phyloP scores from a whole-genome alignment of 2,888 invertebrate species.

The Dioctria rufipes region DNA sequence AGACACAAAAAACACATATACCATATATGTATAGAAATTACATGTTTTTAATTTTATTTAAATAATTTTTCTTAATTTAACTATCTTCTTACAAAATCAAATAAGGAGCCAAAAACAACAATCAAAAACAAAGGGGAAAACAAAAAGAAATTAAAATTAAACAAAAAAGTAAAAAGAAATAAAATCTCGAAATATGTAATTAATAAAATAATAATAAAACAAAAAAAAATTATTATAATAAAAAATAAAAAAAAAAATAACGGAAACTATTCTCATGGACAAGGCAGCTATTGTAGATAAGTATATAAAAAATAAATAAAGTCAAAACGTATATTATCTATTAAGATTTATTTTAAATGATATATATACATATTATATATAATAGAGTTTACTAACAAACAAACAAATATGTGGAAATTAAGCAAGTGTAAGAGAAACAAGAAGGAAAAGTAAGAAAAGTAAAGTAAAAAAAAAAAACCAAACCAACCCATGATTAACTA shows the following conservation, averaged over 20 bases:
- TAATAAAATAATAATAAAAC: slow-evolving; percentile 63
- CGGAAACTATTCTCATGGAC: slow-evolving; percentile 69
- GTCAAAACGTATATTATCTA: slow-evolving; percentile 21
- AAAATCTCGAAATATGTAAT: slow-evolving; percentile 55
- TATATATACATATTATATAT: slow-evolving; percentile 49
- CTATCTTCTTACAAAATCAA: neutral
- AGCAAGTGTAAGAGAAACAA: slow-evolving; percentile 26
- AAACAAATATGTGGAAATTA: slow-evolving; percentile 2
- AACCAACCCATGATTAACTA: no score
- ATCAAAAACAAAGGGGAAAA: slow-evolving; percentile 57
- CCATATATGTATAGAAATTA: no score
- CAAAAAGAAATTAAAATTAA: slow-evolving; percentile 53
- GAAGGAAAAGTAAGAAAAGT: slow-evolving; percentile 24
- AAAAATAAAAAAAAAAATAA: slow-evolving; percentile 53
- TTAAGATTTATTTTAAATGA: slow-evolving; percentile 52
- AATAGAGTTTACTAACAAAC: slow-evolving; percentile 43
- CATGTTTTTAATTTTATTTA: no score
- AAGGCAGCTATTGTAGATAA: slow-evolving; percentile 72
- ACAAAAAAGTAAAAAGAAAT: slow-evolving; percentile 36
- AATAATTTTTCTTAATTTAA: no score
- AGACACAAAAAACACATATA: no score
- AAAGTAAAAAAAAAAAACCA: neutral
- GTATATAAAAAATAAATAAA: slow-evolving; percentile 60
- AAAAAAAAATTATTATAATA: slow-evolving; percentile 59
- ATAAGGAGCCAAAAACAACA: slow-evolving; percentile 46